phyloP scores from a whole-genome alignment of 2,888 invertebrate species.

The Alloplasta piceator region DNA sequence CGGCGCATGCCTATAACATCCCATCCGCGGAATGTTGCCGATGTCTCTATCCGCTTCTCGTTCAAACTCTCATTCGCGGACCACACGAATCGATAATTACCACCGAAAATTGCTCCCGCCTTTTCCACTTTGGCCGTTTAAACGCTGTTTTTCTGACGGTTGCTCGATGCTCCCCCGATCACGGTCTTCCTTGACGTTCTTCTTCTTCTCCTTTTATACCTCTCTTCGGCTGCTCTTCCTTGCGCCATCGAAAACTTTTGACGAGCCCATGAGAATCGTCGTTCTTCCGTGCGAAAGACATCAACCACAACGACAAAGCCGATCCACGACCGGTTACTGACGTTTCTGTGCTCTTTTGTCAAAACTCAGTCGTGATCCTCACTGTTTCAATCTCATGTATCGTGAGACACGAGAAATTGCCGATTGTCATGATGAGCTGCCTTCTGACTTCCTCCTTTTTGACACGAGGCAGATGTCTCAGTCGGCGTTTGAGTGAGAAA shows the following conservation, averaged over 20 bases:
- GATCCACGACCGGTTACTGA: slow-evolving; percentile 51
- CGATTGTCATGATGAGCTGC: neutral
- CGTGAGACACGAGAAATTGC: slow-evolving; percentile 3
- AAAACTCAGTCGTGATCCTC: slow-evolving; percentile 30
- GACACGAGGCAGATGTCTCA: no score
- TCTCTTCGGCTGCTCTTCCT: slow-evolving; percentile 34
- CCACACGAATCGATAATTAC: slow-evolving; percentile 83
- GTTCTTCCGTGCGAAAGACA: slow-evolving; percentile 32
- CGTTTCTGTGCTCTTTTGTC: slow-evolving; percentile 29
- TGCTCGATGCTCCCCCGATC: slow-evolving; percentile 19
- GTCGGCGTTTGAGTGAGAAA: no score
- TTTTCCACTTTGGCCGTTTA: slow-evolving; percentile 79
- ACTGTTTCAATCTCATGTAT: slow-evolving; percentile 1
- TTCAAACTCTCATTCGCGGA: slow-evolving; percentile 74
- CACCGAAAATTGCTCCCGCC: slow-evolving; percentile 81
- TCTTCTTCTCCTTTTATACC: slow-evolving; percentile 4
- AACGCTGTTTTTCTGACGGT: slow-evolving; percentile 77
- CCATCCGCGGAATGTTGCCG: slow-evolving; percentile 80
- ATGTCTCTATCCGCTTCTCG: slow-evolving; percentile 83
- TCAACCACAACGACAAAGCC: slow-evolving; percentile 35
- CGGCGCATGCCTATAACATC: slow-evolving; percentile 77
- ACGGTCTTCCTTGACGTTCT: neutral
- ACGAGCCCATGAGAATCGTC: slow-evolving; percentile 51
- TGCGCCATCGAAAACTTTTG: slow-evolving; percentile 28
- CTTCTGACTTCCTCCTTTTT: slow-evolving; percentile 20